Evolutionary conservation across 1,140 invertebrate species (phyloP), one percentile per base, ranked within the genome.

Genomic region (Pygmarrhopalites habei): DNA sequence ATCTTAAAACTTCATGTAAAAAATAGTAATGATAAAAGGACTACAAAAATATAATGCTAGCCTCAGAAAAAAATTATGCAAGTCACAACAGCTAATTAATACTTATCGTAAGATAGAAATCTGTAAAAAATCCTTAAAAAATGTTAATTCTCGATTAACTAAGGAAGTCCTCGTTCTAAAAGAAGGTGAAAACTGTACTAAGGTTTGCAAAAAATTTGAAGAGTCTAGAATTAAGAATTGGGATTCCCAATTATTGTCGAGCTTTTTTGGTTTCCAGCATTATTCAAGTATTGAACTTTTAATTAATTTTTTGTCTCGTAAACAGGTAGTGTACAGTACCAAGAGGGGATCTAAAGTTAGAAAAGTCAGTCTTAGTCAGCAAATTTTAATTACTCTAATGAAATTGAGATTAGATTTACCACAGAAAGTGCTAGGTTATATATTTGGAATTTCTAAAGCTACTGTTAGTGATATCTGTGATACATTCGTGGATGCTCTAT

Each of bases 391-490:
- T 17, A n/a, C 26, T 29, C 57, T 58, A 4, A 21, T 47, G 17
- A 59, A 59, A 21, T n/a, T 59, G 10, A 44, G 43, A 19, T 59
- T 59, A 14, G 57, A 59, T 59, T 17, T 47, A 1, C 19, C 57
- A 1, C 1, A 59, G 26, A 15, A n/a, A 2, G 43, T 29, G 1
- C 43, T 59, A 12, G 41, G 39, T 12, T 30, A 44, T 28, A 5
- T 59, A 1, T 59, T 59, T 30, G n/a, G 19, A 10, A n/a, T 47
- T 17, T 59, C 41, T 1, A 19, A 44, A 19, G 2, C 4, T 1
- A 29, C 12, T 12, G 26, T 47, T 46, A 25, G 19, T 46, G 28
- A 23, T 1, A 46, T 59, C 3, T 44, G 28, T 19, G 30, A 46
- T 28, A 26, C 39, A 1, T 1, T 59, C 1, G 25, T 59, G 21